Percentiles rank a stretch among this genome's conserved stretches.
Conservation (phyloP, 2,797 vertebrate genomes). For the Cichlasoma orientale region DNA sequence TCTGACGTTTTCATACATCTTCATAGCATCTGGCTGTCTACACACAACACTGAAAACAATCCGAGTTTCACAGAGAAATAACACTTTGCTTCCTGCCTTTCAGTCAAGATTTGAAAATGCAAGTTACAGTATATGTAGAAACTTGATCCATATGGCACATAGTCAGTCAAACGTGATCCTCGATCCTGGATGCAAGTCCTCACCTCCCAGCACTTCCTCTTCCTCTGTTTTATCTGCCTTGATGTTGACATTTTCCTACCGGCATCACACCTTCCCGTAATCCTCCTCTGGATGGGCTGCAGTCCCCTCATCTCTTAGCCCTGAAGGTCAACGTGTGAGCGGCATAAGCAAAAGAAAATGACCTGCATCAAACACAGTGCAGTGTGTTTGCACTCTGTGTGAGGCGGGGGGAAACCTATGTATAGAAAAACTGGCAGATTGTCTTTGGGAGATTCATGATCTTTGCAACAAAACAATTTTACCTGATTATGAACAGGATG, state of each 20-base stretch:
- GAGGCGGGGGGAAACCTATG: slow-evolving; percentile 1
- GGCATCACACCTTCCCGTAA: slow-evolving; percentile 64
- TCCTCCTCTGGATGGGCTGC: slow-evolving; percentile 66
- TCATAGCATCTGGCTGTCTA: slow-evolving; percentile 21
- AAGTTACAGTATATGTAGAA: not conserved
- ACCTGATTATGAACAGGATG: not conserved
- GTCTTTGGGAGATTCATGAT: not conserved
- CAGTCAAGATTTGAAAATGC: not conserved
- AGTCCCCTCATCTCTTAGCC: slow-evolving; percentile 56
- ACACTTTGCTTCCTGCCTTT: not conserved
- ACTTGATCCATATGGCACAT: slow-evolving; percentile 8
- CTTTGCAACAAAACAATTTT: not conserved
- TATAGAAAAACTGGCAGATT: not conserved
- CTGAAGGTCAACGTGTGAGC: slow-evolving; percentile 69
- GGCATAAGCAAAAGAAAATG: slow-evolving; percentile 63
- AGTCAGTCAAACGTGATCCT: slow-evolving; percentile 1
- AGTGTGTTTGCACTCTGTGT: slow-evolving; percentile 23
- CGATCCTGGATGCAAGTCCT: not conserved
- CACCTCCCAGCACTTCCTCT: slow-evolving; percentile 3
- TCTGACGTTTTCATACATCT: slow-evolving; percentile 42
- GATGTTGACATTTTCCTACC: slow-evolving; percentile 59
- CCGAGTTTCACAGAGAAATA: not conserved
- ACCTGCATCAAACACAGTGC: slow-evolving; percentile 27
- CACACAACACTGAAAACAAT: slow-evolving; percentile 1
- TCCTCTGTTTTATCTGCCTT: slow-evolving; percentile 37